These are phyloP conservation scores for Drosophila repleta DNA, from an alignment of 1,140 invertebrate species.

Conservation along the genomic window DNA sequence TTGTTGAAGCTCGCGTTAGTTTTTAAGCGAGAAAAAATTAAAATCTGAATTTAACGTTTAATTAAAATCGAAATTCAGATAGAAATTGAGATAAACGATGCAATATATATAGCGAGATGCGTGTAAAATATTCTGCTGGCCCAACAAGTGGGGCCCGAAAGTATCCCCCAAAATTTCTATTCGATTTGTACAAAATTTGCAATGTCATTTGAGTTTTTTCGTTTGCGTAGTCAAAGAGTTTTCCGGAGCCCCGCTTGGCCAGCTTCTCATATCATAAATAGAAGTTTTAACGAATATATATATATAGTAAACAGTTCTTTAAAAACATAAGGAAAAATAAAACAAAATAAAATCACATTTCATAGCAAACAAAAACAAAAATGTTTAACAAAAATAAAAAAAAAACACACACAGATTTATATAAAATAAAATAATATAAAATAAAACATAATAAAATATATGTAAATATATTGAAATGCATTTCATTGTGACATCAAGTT, in stretches of 20 bases:
- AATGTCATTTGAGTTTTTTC: not conserved
- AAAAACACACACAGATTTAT: not conserved
- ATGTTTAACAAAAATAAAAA: constrained; percentile 52
- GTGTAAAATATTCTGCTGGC: constrained; percentile 8
- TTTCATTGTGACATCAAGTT: constrained; percentile 48
- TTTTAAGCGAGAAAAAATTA: constrained; percentile 22
- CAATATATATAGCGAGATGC: constrained; percentile 56
- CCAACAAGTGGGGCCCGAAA: not conserved
- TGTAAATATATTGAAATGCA: constrained; percentile 29
- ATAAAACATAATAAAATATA: too few relatives aligned
- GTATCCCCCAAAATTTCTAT: not conserved
- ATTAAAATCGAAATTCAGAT: not conserved
- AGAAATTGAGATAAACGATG: constrained; percentile 27
- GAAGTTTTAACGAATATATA: constrained; percentile 28
- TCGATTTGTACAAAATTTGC: constrained; percentile 3
- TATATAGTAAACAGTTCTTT: constrained; percentile 26
- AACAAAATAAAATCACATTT: constrained; percentile 3
- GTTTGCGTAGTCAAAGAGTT: not conserved
- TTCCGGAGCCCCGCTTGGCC: constrained; percentile 2
- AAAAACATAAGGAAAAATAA: constrained; percentile 1
- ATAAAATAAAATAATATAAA: constrained; percentile 11
- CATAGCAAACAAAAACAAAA: constrained; percentile 17
- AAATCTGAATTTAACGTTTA: not conserved
- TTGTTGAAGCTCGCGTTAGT: constrained; percentile 30
- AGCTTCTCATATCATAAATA: constrained; percentile 46